Evolutionary conservation across 2,888 invertebrate species (phyloP).

Genomic region (Tetropium fuscum): DNA sequence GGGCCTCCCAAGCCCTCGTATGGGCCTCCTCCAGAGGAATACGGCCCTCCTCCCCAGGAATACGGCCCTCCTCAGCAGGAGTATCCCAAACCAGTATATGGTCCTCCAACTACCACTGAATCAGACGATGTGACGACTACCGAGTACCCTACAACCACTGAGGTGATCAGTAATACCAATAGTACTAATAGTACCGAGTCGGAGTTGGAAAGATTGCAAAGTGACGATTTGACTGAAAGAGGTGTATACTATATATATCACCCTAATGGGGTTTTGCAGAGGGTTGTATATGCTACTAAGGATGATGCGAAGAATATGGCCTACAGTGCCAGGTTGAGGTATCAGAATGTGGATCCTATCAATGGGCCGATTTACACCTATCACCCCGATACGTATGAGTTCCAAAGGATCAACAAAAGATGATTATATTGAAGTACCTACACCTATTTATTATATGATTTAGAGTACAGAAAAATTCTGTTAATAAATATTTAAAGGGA

Average conservation of each 20-base stretch:
- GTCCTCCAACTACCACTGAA: constrained; percentile 45
- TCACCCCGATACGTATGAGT: constrained; percentile 47
- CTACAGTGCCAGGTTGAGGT: constrained; percentile 73
- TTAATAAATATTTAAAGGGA: too few relatives aligned
- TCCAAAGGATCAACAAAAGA: constrained; percentile 20
- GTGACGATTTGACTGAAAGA: constrained; percentile 21
- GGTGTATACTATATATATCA: constrained; percentile 73
- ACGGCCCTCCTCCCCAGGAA: constrained; percentile 56
- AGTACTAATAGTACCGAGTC: constrained; percentile 3
- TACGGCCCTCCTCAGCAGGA: constrained; percentile 51
- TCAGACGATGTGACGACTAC: constrained; percentile 50
- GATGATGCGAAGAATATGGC: constrained; percentile 71
- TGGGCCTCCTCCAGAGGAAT: constrained; percentile 52
- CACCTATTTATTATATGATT: too few relatives aligned
- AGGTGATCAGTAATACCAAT: constrained; percentile 25
- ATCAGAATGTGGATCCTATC: constrained; percentile 74
- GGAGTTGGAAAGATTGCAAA: constrained; percentile 17
- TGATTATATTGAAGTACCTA: too few relatives aligned
- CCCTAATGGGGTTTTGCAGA: constrained; percentile 73
- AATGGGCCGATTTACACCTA: constrained; percentile 72
- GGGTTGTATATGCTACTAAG: constrained; percentile 71
- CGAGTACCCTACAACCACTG: constrained; percentile 47
- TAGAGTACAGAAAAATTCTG: too few relatives aligned
- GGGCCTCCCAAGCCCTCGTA: constrained; percentile 53
- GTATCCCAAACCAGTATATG: constrained; percentile 50